Evolutionary conservation across 2,888 invertebrate genomes (phyloP).

Genomic region (Hypomecis atomaria): DNA sequence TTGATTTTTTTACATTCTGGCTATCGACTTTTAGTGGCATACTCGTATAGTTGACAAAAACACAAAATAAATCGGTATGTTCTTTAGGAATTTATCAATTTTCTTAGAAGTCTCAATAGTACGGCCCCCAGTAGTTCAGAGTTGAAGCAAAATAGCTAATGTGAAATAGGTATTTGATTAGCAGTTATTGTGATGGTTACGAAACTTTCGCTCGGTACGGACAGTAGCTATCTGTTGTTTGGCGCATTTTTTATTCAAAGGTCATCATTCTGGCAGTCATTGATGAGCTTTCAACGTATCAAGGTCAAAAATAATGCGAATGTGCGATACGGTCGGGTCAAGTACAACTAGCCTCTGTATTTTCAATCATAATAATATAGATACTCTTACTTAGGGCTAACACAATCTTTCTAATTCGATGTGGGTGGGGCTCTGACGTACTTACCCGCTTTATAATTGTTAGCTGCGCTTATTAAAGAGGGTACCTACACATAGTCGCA

Average conservation of each 20-base stretch:
- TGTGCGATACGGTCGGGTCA: background rate
- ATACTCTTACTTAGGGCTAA: too few species aligned
- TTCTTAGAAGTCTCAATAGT: background rate
- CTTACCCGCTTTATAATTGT: too few species aligned
- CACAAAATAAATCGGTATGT: background rate
- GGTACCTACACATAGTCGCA: too few species aligned
- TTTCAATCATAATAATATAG: too few species aligned
- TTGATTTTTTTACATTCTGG: too few species aligned
- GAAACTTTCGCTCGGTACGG: conserved; percentile 31
- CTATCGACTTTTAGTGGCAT: conserved; percentile 7
- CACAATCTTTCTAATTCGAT: too few species aligned
- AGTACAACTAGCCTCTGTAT: background rate
- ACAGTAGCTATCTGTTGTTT: conserved; percentile 29
- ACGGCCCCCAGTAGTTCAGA: background rate
- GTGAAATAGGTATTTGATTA: conserved; percentile 67
- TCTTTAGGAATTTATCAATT: background rate
- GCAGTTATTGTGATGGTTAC: conserved; percentile 56
- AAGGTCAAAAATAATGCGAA: conserved; percentile 40
- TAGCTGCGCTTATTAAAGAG: too few species aligned
- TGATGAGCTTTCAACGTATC: conserved; percentile 50
- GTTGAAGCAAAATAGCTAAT: conserved; percentile 30
- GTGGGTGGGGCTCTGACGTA: too few species aligned
- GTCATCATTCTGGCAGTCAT: conserved; percentile 36
- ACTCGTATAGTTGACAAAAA: background rate
- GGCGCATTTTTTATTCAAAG: conserved; percentile 34